phyloP scores from a whole-genome alignment of 2,797 vertebrate species.

The Uromys caudimaculatus region DNA sequence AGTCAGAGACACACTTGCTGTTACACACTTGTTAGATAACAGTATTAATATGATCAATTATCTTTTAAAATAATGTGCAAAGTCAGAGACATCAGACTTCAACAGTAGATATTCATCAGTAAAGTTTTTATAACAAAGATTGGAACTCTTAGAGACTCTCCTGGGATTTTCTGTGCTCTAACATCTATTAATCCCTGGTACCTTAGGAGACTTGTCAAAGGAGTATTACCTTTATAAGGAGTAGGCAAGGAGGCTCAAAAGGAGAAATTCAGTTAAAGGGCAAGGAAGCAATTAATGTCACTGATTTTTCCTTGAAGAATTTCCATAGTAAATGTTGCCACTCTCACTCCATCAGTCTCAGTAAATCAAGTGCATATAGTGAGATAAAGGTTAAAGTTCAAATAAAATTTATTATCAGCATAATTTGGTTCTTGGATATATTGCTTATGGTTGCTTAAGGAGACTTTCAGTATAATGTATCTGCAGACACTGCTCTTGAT shows the following conservation, averaged over 20 bases:
- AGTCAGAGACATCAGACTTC: conserved; percentile 20
- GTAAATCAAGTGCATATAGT: conserved; percentile 62
- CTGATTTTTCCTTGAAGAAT: conserved; percentile 64
- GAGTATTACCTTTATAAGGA: conserved; percentile 66
- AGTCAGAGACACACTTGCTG: background rate
- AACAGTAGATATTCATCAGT: conserved; percentile 58
- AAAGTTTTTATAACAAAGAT: conserved; percentile 71
- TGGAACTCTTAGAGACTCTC: conserved; percentile 66
- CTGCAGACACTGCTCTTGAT: background rate
- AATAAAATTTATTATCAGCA: background rate
- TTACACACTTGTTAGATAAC: background rate
- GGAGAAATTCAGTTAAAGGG: conserved; percentile 70
- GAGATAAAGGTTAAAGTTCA: conserved; percentile 75
- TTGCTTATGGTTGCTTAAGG: background rate
- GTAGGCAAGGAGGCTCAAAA: conserved; percentile 35
- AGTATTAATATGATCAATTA: conserved; percentile 7
- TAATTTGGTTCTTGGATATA: conserved; percentile 19
- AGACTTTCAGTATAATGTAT: background rate
- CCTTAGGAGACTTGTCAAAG: conserved; percentile 74
- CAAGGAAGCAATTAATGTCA: conserved; percentile 78
- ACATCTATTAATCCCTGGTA: conserved; percentile 69
- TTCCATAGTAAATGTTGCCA: background rate
- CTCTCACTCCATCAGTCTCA: background rate
- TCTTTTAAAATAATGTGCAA: conserved; percentile 58
- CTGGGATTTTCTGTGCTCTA: conserved; percentile 68